These are phyloP conservation scores for Cerastis rubricosa DNA, from an alignment of 2,888 invertebrate genomes.

Conservation along the genomic window DNA sequence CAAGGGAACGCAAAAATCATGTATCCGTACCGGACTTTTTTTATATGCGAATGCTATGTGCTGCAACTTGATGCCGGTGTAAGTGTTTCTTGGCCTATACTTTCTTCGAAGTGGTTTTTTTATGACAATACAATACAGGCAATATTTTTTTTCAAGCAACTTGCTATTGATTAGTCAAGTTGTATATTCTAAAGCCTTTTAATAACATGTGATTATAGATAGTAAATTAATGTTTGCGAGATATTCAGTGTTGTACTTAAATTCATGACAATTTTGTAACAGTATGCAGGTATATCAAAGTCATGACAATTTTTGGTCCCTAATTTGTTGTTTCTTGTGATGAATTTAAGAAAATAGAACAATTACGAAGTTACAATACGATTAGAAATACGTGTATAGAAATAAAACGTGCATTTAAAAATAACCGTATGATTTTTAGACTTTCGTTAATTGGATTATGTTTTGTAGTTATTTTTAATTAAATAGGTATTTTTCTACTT, in stretches of 20 bases:
- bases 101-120: neutral
- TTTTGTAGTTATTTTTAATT: conserved; percentile 2
- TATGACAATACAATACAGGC: neutral
- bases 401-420: conserved; percentile 17
- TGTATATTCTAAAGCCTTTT: conserved; percentile 4
- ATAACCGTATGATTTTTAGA: neutral
- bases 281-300: neutral
- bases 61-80: neutral
- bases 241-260: conserved; percentile 8
- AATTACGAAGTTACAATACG: conserved; percentile 8
- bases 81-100: neutral
- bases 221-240: conserved; percentile 16
- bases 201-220: conserved; percentile 31
- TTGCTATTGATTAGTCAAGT: conserved; percentile 1
- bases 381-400: conserved; percentile 3
- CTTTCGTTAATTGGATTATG: neutral
- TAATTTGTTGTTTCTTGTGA: conserved; percentile 18
- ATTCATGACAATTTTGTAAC: conserved; percentile 20
- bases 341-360: neutral
- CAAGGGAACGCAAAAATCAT: neutral
- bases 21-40: neutral
- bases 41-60: neutral
- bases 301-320: conserved; percentile 5
- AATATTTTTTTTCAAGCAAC: neutral
- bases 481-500: conserved; percentile 1